Evolutionary conservation across 2,113 vertebrate species (phyloP).

Genomic region (Sclerurus mexicanus): DNA sequence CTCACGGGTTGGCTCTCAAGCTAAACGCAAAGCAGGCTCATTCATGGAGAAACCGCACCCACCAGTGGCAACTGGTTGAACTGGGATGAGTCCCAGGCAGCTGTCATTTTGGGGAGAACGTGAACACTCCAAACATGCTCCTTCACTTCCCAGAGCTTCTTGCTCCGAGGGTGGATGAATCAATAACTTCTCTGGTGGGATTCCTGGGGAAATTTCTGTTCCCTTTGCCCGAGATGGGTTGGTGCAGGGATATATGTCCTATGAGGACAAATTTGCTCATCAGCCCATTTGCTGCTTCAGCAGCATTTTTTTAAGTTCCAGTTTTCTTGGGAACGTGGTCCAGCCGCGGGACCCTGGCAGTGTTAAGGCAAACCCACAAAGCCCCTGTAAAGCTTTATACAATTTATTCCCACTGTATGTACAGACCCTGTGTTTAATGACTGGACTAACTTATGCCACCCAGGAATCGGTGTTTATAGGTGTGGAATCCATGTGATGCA

Average conservation of each 20-base stretch:
- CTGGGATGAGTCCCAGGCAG: background rate
- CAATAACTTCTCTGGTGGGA: background rate
- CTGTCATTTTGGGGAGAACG: background rate
- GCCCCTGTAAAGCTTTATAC: background rate
- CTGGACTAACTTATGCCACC: background rate
- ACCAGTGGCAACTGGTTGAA: background rate
- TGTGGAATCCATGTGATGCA: background rate
- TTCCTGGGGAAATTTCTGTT: background rate
- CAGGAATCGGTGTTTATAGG: background rate
- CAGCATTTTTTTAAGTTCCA: background rate
- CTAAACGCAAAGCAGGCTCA: background rate
- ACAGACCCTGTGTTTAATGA: background rate
- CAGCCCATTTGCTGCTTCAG: background rate
- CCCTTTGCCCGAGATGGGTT: background rate
- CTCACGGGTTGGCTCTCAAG: background rate
- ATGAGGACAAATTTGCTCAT: background rate
- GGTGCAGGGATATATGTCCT: background rate
- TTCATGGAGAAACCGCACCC: background rate
- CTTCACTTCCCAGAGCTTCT: background rate
- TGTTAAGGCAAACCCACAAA: background rate
- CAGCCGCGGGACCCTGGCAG: background rate
- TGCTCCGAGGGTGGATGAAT: background rate
- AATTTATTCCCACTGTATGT: background rate
- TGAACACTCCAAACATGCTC: background rate
- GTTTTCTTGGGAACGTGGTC: background rate